These are phyloP conservation scores for Alsophila aescularia DNA, from an alignment of 2,888 invertebrate species.

Conservation along the genomic window DNA sequence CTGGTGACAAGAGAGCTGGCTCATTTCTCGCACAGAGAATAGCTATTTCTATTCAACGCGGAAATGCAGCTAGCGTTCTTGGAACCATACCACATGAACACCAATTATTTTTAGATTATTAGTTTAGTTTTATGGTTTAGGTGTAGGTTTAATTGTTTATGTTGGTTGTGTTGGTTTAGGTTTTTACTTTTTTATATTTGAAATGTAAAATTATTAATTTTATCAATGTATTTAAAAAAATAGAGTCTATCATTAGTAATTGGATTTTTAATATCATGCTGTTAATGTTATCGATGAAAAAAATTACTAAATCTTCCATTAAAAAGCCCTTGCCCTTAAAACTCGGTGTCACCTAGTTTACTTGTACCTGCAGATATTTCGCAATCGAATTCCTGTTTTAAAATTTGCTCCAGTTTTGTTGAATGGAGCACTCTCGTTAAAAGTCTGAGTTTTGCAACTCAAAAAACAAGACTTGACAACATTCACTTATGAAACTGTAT, in stretches of 20 bases:
- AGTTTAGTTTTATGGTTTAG: no score
- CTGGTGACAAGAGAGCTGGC: no score
- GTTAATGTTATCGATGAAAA: constrained; percentile 3
- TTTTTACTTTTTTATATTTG: no score
- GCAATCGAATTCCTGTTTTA: constrained; percentile 50
- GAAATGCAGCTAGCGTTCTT: no score
- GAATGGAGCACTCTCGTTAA: constrained; percentile 43
- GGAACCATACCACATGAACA: no score
- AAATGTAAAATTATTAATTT: no score
- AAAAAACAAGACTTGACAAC: constrained; percentile 36
- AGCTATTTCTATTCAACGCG: no score
- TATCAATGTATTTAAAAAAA: no score
- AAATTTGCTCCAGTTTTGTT: constrained; percentile 38
- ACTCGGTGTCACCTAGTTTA: constrained; percentile 46
- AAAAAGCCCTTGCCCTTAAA: constrained; percentile 52
- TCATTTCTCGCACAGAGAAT: no score
- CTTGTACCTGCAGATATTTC: constrained; percentile 38
- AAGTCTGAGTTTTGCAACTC: constrained; percentile 41
- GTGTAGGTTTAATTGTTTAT: no score
- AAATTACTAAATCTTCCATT: constrained; percentile 41
- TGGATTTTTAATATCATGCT: background rate
- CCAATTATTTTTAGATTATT: no score
- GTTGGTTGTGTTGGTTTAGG: no score
- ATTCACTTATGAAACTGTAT: constrained; percentile 33
- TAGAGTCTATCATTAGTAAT: background rate